Evolutionary conservation across 2,888 invertebrate genomes (phyloP), one percentile per base, ranked within the genome.

Genomic region (Agrotis ipsilon): DNA sequence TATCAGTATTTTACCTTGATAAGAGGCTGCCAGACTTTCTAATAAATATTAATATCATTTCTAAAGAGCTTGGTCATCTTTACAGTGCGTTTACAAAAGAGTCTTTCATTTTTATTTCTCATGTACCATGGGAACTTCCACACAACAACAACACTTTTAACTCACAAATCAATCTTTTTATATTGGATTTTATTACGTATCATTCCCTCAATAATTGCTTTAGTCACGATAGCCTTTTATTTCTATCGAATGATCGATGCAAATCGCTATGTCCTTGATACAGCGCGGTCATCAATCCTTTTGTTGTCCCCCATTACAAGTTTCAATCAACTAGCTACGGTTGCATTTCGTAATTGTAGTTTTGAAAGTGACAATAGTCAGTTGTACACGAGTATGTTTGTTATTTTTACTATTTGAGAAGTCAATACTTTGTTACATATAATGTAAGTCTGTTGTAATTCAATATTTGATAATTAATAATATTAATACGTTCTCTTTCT

Each of bases 211-310:
- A 83, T 90, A 90, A 88, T 87, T 88, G 82, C 86, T 83, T 80
- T 85, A 83, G 90, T 91, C 91, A 91, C 92, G 92, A 90, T 83
- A 87, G 86, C 66, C 80, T 90, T 89, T 89, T 89, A 89, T 88
- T 87, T 83, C 75, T 77, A 80, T 86, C 87, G 86, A 88, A 89
- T 86, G 85, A 85, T 89, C 84, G 87, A 86, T 81, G 82, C 78
- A 78, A 86, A 84, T 85, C 77, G 80, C 76, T 77, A 49, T 79
- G 78, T 83, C 80, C 82, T 84, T 87, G 85, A 71, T 72, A 65
- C 67, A 9, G 52, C 62, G 57, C 79, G 82, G 80, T 69, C 68
- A 80, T 82, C 65, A 64, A 73, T 82, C 68, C 79, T 80, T 79
- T 79, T 79, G 63, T 78, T 78, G 52, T 69, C 74, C 75, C 65